Evolutionary conservation across 2,888 invertebrate species (phyloP).

Genomic region (Hemistola chrysoprasaria): DNA sequence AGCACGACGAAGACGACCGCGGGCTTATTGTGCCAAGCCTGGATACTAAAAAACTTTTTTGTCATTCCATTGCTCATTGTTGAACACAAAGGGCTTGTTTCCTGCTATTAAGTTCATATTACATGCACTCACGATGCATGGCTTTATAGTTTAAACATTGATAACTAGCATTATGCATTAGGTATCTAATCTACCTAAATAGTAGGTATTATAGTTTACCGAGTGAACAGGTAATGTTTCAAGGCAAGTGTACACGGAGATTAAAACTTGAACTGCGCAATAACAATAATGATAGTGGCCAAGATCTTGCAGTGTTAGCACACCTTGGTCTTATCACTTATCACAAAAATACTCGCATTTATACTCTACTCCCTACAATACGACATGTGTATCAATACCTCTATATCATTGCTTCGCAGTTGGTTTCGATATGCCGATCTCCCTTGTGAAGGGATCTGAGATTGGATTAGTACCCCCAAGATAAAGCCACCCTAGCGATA

Average conservation of each 20-base stretch:
- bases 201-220: too few relatives aligned
- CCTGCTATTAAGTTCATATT: constrained; percentile 64
- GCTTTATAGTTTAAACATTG: constrained; percentile 9
- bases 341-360: too few relatives aligned
- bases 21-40: constrained; percentile 64
- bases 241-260: neutral
- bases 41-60: constrained; percentile 66
- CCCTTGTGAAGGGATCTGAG: constrained; percentile 48
- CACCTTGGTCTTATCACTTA: too few relatives aligned
- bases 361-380: too few relatives aligned
- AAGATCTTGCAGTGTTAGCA: neutral
- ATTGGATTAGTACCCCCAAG: constrained; percentile 66
- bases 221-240: too few relatives aligned
- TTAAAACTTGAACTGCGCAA: constrained; percentile 9
- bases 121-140: constrained; percentile 38
- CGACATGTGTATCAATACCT: too few relatives aligned
- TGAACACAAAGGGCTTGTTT: constrained; percentile 67
- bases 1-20: constrained; percentile 58
- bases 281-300: neutral
- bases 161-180: constrained; percentile 8
- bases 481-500: constrained; percentile 35
- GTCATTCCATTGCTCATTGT: constrained; percentile 73
- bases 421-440: constrained; percentile 5
- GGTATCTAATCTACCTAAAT: constrained; percentile 3
- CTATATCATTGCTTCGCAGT: too few relatives aligned